Base-by-base conservation (phyloP, 2,888 invertebrate genomes). In the Argyresthia goedartella region DNA sequence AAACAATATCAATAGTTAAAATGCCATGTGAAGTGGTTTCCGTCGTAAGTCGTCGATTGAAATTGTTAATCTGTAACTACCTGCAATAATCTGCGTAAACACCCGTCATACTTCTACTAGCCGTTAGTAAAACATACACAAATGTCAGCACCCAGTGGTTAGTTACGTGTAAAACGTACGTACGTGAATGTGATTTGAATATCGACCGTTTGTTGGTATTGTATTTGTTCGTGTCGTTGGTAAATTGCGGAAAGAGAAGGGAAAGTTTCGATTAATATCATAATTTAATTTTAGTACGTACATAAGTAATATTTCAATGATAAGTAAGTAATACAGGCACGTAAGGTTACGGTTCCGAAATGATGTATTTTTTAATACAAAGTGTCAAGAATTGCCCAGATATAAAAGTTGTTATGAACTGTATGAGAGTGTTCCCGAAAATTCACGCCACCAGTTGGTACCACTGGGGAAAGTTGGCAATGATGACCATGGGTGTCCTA, bases 101-200 rank as follows among this genome's bases (percentile, higher is more conserved):
- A 73, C 86, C 86, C 71, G 82, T 84, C 81, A 86, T 85, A 66
- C 81, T 84, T 73, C 85, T 85, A 74, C 60, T 41, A 25, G 7
- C 15, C 9, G 36, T 48, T 48, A 48, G 36, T 48, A 34, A 11
- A 13, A 34, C 6, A 13, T 35, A 48, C 14, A 48, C 46, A 25
- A 11, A n/a, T 9, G 15, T 15, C n/a, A 36, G 36, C 48, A 48
- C 36, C 48, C 48, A 46, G 36, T 36, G 14, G n/a, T 47, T 47
- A 47, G 13, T 35, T 49, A 49, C 49, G 49, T 49, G 47, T 25
- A 11, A 25, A 16, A 36, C 35, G n/a, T 41, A 49, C 49, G 49
- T 50, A 50, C 25, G 34, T 33, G 34, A 47, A 15, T 44, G 13
- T 15, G 44, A 15, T 44, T 13, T 15, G 44, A 7, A 44, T 44